Evolutionary conservation across 2,113 vertebrate species (phyloP).

Genomic region (Rana temporaria): DNA sequence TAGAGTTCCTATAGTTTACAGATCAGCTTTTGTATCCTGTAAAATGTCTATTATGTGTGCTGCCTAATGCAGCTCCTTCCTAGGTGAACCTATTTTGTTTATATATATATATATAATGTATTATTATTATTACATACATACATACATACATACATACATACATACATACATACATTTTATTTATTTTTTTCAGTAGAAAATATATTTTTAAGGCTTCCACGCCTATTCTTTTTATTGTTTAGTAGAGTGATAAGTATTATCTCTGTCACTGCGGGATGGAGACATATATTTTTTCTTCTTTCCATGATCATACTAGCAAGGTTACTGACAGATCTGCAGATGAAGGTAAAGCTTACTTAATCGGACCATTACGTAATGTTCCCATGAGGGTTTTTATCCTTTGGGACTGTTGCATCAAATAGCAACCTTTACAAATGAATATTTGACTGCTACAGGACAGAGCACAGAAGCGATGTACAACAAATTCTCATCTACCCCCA

Average conservation of each 20-base stretch:
- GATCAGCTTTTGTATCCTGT: not conserved
- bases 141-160: too few species aligned
- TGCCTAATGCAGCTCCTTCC: constrained; percentile 1
- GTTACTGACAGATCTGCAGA: not conserved
- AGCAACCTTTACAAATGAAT: too few species aligned
- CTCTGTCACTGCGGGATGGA: not conserved
- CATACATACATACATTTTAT: too few species aligned
- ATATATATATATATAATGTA: too few species aligned
- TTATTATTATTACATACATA: too few species aligned
- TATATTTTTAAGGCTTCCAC: not conserved
- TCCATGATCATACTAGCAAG: not conserved
- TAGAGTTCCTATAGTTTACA: not conserved
- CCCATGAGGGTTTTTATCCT: too few species aligned
- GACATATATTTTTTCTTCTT: not conserved
- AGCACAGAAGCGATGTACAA: too few species aligned
- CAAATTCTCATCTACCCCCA: too few species aligned
- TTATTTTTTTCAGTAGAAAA: constrained; percentile 13
- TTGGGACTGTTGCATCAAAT: too few species aligned
- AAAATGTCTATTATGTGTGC: constrained; percentile 27
- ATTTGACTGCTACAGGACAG: too few species aligned
- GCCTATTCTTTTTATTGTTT: not conserved
- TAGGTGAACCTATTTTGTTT: constrained; percentile 24
- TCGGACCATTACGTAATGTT: too few species aligned
- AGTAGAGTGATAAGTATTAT: not conserved
- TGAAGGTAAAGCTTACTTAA: too few species aligned